Evolutionary conservation across 2,113 vertebrate species (phyloP).

Genomic region (Tiliqua scincoides): DNA sequence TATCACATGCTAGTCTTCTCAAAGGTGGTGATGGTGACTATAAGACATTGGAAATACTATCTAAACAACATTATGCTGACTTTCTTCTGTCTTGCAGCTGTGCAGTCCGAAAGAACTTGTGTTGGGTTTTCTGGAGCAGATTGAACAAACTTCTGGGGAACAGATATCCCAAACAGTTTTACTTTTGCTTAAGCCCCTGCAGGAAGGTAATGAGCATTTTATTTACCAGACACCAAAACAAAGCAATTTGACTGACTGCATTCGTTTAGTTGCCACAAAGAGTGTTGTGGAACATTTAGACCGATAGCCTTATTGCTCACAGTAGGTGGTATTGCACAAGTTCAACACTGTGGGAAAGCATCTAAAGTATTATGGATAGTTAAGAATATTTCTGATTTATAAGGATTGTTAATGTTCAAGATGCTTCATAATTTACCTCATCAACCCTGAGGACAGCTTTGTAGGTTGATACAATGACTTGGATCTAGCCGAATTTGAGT

Average conservation of each 20-base stretch:
- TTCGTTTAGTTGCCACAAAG: slow-evolving; percentile 17
- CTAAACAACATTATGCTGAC: rapidly evolving
- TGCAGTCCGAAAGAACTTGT: slow-evolving; percentile 95
- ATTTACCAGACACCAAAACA: neutral
- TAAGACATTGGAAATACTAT: neutral
- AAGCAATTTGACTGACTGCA: slow-evolving; percentile 6
- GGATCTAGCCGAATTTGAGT: neutral
- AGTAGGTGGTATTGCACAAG: neutral
- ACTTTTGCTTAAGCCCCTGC: slow-evolving; percentile 88
- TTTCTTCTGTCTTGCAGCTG: slow-evolving; percentile 74
- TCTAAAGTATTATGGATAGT: neutral
- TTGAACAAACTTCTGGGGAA: slow-evolving; percentile 87
- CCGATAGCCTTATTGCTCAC: neutral
- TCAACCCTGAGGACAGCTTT: neutral
- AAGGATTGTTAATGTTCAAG: neutral
- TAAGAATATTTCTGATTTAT: neutral
- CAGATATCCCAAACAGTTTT: slow-evolving; percentile 82
- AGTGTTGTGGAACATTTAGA: neutral
- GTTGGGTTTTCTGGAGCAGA: slow-evolving; percentile 92
- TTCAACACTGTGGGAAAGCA: slow-evolving; percentile 6
- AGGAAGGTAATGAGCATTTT: slow-evolving; percentile 83
- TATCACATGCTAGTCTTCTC: neutral
- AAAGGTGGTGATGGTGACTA: neutral
- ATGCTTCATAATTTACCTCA: neutral
- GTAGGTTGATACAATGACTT: neutral